A percentile compares a stretch with the other conserved stretches of the same genome.
Evolutionary conservation across 2,113 vertebrate genomes (phyloP).

Genomic region (Mustela nigripes): DNA sequence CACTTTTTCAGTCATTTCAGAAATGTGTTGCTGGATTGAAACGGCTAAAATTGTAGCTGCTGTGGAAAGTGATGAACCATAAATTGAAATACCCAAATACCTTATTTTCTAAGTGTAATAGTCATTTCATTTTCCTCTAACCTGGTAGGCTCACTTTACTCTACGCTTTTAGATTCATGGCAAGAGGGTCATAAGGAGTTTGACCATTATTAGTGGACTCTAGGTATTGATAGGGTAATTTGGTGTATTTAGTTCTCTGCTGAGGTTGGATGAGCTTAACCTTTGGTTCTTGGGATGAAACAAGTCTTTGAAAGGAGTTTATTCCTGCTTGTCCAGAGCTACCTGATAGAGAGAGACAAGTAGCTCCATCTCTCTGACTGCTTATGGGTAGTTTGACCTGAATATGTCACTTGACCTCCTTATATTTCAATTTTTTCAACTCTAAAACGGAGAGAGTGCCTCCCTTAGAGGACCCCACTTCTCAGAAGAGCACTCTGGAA

Average conservation of each 20-base stretch:
- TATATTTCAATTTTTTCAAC: neutral
- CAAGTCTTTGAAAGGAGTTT: neutral
- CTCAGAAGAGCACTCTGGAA: neutral
- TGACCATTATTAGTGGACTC: neutral
- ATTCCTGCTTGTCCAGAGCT: neutral
- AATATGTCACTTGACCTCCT: neutral
- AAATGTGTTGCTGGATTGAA: slow-evolving; percentile 39
- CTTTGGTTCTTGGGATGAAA: neutral
- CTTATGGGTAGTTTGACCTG: slow-evolving; percentile 17
- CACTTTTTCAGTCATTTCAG: neutral
- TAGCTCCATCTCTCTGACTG: neutral
- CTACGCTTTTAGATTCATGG: neutral
- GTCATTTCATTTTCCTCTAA: slow-evolving; percentile 2
- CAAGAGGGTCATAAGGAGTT: neutral
- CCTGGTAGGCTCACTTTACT: neutral
- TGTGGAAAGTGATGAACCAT: neutral
- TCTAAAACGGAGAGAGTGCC: neutral
- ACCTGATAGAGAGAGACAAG: neutral
- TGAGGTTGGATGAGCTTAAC: neutral
- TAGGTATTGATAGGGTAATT: neutral
- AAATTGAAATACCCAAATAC: neutral
- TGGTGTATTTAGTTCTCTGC: neutral
- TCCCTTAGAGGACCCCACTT: neutral
- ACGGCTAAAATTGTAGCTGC: slow-evolving; percentile 1
- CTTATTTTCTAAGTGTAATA: slow-evolving; percentile 27